Evolutionary conservation across 2,797 vertebrate genomes (phyloP), one percentile per base, ranked within the genome.

Genomic region (Sebastes vulpes): DNA sequence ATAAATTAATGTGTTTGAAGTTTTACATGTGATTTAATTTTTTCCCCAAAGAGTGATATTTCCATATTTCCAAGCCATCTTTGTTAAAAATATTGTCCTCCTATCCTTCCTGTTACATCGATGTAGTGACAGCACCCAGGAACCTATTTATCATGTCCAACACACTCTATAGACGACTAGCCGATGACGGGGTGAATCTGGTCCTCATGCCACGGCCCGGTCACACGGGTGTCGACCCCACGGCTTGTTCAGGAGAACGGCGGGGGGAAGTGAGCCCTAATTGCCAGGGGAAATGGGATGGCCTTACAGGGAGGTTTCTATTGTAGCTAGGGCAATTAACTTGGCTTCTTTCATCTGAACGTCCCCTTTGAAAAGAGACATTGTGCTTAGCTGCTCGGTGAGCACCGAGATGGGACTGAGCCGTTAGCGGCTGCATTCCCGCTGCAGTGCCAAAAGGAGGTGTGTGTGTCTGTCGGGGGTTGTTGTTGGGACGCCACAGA

Each of bases 301-400:
- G 77, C 75, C 81, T 85, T 87, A 82, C 87, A 86, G 86, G 83
- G 87, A 83, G 81, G 83, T 75, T 89, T 87, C 90, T 78, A 93
- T 94, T 95, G 91, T 94, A 56, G 60, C 83, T 73, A 61, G 79
- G 75, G 91, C 88, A 93, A 91, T 95, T 93, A 94, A 92, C 85
- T 89, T 72, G 18, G 69, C 81, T 91, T 77, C 93, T 92, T 94
- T 89, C 77, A 89, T 93, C 84, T 85, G 70, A 81, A 76, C 61
- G 42, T 90, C 80, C 87, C 75, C 82, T 94, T 91, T 94, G 85
- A 90, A 90, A 89, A 83, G 87, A 86, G 83, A 82, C 91, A 78
- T 90, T 87, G 91, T 89, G 52, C 65, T 79, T 77, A 54, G 78
- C 86, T 75, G 63, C 79, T 83, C 76, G 32, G 70, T 72, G 83